phyloP scores from a whole-genome alignment of 2,888 invertebrate species.

The Dicyrtoma fusca region DNA sequence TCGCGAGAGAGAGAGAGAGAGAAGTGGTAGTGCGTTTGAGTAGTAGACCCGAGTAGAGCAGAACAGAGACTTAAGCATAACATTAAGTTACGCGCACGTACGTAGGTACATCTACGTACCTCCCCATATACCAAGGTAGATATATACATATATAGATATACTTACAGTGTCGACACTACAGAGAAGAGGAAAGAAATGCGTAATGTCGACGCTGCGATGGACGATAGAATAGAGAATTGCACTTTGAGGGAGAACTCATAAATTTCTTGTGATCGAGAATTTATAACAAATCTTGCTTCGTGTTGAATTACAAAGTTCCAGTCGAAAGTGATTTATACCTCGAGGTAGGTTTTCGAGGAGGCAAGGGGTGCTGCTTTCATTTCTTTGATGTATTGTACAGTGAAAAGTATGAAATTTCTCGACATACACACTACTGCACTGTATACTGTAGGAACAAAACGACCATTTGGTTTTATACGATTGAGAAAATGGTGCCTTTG shows the following conservation, averaged over 20 bases:
- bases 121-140: no score
- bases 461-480: constrained; percentile 26
- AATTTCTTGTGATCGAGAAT: constrained; percentile 55
- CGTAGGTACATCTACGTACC: no score
- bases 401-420: constrained; percentile 37
- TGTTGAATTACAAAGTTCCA: constrained; percentile 56
- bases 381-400: constrained; percentile 38
- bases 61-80: neutral
- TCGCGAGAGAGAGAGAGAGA: neutral
- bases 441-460: constrained; percentile 21
- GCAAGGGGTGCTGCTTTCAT: constrained; percentile 35
- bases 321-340: constrained; percentile 55
- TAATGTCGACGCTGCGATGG: constrained; percentile 15
- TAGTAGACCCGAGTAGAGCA: no score
- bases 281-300: constrained; percentile 56
- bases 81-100: no score
- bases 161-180: no score
- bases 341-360: constrained; percentile 40
- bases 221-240: constrained; percentile 32
- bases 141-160: no score
- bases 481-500: constrained; percentile 35
- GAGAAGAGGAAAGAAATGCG: constrained; percentile 17
- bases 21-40: no score
- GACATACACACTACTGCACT: neutral
- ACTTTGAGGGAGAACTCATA: constrained; percentile 49